phyloP scores from a whole-genome alignment of 1,140 invertebrate species.

The Myzus persicae region DNA sequence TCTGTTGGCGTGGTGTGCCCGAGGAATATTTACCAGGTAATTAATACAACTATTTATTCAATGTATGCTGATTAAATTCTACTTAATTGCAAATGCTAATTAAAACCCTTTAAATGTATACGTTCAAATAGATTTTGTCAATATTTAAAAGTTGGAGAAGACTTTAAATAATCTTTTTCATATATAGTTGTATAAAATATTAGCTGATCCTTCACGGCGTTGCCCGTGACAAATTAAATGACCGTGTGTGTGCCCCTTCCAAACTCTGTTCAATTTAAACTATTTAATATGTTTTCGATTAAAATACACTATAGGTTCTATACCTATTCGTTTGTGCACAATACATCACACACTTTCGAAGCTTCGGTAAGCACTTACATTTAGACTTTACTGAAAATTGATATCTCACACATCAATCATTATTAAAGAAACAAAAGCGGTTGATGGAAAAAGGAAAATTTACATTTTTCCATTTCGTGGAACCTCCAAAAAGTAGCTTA shows the following conservation, averaged over 20 bases:
- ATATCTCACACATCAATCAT: background rate
- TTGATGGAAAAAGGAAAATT: background rate
- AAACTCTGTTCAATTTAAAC: too few species aligned
- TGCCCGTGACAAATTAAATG: too few species aligned
- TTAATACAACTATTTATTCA: background rate
- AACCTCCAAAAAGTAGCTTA: background rate
- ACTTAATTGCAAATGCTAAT: background rate
- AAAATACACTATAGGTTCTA: background rate
- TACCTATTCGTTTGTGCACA: background rate
- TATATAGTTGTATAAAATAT: background rate
- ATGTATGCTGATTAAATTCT: background rate
- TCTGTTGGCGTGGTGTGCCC: slow-evolving; percentile 81
- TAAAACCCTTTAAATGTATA: background rate
- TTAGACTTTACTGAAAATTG: background rate
- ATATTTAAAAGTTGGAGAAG: background rate
- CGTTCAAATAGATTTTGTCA: background rate
- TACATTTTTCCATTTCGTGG: background rate
- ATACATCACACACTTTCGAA: background rate
- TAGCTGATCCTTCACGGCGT: too few species aligned
- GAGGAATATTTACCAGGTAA: slow-evolving; percentile 79
- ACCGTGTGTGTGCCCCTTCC: too few species aligned
- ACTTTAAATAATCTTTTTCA: background rate
- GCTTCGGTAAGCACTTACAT: background rate
- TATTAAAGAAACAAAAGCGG: background rate
- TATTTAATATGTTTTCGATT: background rate